phyloP scores from a whole-genome alignment of 2,888 invertebrate species.

The Diloba caeruleocephala region DNA sequence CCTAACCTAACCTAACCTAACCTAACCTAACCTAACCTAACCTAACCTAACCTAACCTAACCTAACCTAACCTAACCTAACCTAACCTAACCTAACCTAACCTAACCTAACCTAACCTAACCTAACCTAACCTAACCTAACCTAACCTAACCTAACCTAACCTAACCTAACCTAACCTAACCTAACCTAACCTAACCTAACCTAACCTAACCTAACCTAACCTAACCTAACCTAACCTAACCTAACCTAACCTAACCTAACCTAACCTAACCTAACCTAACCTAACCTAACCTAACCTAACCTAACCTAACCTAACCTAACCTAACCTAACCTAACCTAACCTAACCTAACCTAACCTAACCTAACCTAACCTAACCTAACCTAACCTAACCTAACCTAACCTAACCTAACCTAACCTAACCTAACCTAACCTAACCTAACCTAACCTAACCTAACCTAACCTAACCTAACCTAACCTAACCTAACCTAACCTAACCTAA shows the following conservation, averaged over 20 bases:
- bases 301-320: background rate
- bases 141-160: no score
- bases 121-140: no score
- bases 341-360: background rate
- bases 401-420: slow-evolving; percentile 50
- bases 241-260: background rate
- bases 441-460: slow-evolving; percentile 49
- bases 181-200: no score
- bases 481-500: slow-evolving; percentile 59
- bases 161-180: no score
- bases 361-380: background rate
- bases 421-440: slow-evolving; percentile 50
- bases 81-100: no score
- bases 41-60: no score
- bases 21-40: no score
- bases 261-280: background rate
- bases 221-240: background rate
- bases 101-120: no score
- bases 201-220: no score
- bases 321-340: background rate
- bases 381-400: slow-evolving; percentile 8
- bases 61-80: no score
- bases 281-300: background rate
- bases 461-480: slow-evolving; percentile 54
- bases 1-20: slow-evolving; percentile 39